These are phyloP conservation scores for Pangasius macronema DNA, from an alignment of 2,797 vertebrate genomes.

Conservation along the genomic window DNA sequence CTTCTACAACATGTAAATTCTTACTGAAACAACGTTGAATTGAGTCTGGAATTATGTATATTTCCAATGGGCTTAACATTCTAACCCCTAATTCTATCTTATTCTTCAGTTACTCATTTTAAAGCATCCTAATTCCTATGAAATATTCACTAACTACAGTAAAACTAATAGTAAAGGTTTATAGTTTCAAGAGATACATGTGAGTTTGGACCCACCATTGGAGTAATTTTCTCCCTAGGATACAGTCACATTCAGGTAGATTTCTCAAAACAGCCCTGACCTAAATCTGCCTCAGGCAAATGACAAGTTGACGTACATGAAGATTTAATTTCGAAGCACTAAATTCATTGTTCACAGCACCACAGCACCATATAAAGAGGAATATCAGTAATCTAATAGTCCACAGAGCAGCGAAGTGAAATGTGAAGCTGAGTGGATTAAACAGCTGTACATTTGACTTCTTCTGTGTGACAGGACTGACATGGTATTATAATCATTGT, in stretches of 20 bases:
- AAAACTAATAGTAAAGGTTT: background rate
- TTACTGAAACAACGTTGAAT: background rate
- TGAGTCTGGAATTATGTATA: background rate
- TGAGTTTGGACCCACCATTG: background rate
- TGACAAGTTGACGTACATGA: conserved; percentile 16
- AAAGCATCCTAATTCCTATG: background rate
- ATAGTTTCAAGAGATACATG: background rate
- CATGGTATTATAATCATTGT: conserved; percentile 47
- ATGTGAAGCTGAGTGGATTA: conserved; percentile 35
- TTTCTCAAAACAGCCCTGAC: conserved; percentile 2
- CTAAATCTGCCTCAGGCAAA: background rate
- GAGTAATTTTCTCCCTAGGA: background rate
- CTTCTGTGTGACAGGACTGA: conserved; percentile 41
- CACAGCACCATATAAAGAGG: conserved; percentile 23
- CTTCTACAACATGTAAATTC: background rate
- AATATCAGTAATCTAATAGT: conserved; percentile 44
- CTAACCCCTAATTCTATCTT: background rate
- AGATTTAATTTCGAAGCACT: conserved; percentile 18
- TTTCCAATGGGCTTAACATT: background rate
- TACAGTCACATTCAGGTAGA: background rate
- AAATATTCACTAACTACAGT: background rate
- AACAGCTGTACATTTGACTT: conserved; percentile 41
- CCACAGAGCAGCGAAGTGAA: conserved; percentile 24
- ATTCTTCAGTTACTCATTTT: background rate
- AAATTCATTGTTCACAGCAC: conserved; percentile 17